phyloP scores from a whole-genome alignment of 2,113 vertebrate species.

The Phaetusa simplex region DNA sequence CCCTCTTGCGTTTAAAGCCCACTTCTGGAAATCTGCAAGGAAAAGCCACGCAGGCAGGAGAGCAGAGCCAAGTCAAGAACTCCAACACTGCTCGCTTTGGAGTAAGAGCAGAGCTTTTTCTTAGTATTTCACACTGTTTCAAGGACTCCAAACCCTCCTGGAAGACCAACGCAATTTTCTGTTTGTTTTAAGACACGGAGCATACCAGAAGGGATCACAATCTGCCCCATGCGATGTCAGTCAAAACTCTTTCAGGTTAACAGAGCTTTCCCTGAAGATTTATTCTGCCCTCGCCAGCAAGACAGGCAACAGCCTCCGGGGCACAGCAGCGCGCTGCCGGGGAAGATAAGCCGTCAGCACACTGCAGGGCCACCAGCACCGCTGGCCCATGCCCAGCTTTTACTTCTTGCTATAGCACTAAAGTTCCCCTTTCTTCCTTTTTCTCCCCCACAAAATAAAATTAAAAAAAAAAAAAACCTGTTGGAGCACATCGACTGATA shows the following conservation, averaged over 20 bases:
- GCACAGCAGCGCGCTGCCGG: not conserved
- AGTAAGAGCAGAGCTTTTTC: not conserved
- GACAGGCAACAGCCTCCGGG: not conserved
- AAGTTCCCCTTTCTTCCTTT: not conserved
- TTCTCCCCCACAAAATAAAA: not conserved
- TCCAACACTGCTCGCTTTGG: accelerated
- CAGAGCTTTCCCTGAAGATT: not conserved
- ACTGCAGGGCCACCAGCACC: not conserved
- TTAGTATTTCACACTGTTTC: not conserved
- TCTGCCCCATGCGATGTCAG: not conserved
- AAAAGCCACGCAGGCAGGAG: not conserved
- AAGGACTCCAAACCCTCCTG: not conserved
- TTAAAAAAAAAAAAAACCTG: no score
- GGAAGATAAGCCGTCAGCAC: not conserved
- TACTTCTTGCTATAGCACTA: not conserved
- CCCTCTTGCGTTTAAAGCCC: not conserved
- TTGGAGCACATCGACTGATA: not conserved
- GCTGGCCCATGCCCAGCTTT: not conserved
- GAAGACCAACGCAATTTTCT: not conserved
- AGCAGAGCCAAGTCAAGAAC: not conserved
- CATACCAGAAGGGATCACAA: not conserved
- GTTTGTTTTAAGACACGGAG: not conserved
- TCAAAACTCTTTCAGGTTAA: not conserved
- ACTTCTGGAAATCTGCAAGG: not conserved
- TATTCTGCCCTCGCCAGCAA: not conserved